Evolutionary conservation across 2,888 invertebrate genomes (phyloP), one percentile per base, ranked within the genome.

Genomic region (Agrochola litura): DNA sequence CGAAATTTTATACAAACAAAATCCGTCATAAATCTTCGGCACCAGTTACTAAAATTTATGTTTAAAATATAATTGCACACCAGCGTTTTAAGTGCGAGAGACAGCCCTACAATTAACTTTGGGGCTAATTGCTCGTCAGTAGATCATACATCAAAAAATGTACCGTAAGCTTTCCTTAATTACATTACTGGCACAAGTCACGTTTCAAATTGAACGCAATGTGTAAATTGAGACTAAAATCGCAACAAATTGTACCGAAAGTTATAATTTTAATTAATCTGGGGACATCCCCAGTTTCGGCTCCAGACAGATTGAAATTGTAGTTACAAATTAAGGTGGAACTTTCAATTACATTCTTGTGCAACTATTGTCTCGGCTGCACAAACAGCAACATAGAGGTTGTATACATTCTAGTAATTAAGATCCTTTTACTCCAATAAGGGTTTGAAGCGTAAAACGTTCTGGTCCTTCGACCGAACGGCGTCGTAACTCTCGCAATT

Each of bases 261-360:
- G 64, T 66, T 69, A 83, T 81, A 49, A 81, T 82, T 71, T 67
- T 61, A 80, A 79, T 77, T 73, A 83, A 87, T 78, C 73, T 61
- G 68, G 5, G 77, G 61, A 78, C 76, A 61, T 78, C 78, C 72
- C 43, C 6, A 71, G 63, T 73, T 80, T 80, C 66, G 67, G 60
- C 58, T 79, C 49, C 76, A 71, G 61, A 82, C 86, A 86, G 88
- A 89, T 92, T 92, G 91, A 91, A 93, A 93, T 92, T 92, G 92
- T 90, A 92, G 92, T 92, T 92, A 94, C 95, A 95, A 96, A 95
- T 95, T 94, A 94, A 94, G 90, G 92, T 91, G 91, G 94, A 95
- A 95, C 90, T 95, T 96, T 95, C 96, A 96, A 96, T 96, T 95
- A 96, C 95, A 95, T 95, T 96, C 95, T 93, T 94, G 94, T 94